Percentiles rank a stretch among this genome's conserved stretches.
These are phyloP conservation scores for Terebella lapidaria DNA, from an alignment of 2,888 invertebrate genomes.

Conservation along the genomic window DNA sequence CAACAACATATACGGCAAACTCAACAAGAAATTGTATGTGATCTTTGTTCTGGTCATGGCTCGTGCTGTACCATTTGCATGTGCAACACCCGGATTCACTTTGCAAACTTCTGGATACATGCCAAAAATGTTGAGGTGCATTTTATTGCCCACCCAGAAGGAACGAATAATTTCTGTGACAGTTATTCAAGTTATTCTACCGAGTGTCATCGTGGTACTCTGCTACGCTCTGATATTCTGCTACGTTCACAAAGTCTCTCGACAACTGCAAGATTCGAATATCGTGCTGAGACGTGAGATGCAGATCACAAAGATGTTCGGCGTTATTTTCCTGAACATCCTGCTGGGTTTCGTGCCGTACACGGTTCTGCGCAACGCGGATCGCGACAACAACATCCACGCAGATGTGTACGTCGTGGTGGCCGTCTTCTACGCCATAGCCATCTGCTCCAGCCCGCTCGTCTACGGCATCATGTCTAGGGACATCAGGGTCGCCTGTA, in stretches of 20 bases:
- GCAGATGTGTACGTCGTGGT: conserved; percentile 48
- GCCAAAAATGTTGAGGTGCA: no score
- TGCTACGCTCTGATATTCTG: conserved; percentile 48
- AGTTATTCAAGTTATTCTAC: no score
- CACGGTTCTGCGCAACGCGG: conserved; percentile 44
- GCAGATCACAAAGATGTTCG: conserved; percentile 52
- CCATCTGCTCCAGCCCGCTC: conserved; percentile 45
- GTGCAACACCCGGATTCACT: no score
- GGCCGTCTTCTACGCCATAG: conserved; percentile 47
- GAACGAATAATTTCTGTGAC: no score
- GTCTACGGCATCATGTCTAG: conserved; percentile 50
- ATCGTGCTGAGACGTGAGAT: conserved; percentile 41
- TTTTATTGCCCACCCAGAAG: no score
- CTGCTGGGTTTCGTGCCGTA: conserved; percentile 49
- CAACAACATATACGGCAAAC: no score
- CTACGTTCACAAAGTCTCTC: conserved; percentile 41
- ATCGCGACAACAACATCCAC: conserved; percentile 36
- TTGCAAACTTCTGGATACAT: no score
- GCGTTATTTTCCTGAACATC: conserved; percentile 48
- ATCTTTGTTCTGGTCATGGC: no score
- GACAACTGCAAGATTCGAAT: no score
- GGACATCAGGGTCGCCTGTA: conserved; percentile 39
- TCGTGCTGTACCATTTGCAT: no score
- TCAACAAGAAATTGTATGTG: no score
- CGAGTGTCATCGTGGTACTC: conserved; percentile 44